phyloP scores from a whole-genome alignment of 2,888 invertebrate species.

The Tridacna crocea region DNA sequence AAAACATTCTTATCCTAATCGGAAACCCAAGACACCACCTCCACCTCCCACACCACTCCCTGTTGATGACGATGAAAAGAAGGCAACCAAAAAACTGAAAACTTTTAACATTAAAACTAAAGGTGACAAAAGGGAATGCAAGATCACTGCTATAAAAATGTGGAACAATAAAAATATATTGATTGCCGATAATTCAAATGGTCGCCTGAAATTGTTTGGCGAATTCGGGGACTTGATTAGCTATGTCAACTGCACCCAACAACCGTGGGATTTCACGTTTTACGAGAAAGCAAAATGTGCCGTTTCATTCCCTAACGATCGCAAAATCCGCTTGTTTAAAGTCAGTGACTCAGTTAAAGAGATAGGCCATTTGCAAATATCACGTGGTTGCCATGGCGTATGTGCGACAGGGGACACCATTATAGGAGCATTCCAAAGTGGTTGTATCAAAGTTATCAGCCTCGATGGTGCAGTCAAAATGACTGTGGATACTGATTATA shows the following conservation, averaged over 20 bases:
- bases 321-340: conserved; percentile 55
- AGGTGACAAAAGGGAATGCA: conserved; percentile 56
- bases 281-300: conserved; percentile 57
- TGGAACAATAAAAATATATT: conserved; percentile 58
- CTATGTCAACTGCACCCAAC: conserved; percentile 33
- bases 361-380: conserved; percentile 35
- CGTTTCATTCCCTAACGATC: conserved; percentile 58
- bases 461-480: conserved; percentile 57
- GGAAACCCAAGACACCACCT: conserved; percentile 47
- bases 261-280: conserved; percentile 61
- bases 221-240: conserved; percentile 53
- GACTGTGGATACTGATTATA: conserved; percentile 62
- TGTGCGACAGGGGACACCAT: conserved; percentile 49
- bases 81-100: conserved; percentile 55
- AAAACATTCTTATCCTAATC: conserved; percentile 57
- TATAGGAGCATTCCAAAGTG: conserved; percentile 51
- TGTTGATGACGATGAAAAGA: conserved; percentile 50
- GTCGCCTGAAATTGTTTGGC: conserved; percentile 54
- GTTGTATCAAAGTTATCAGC: conserved; percentile 56
- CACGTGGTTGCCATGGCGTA: conserved; percentile 55
- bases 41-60: conserved; percentile 52
- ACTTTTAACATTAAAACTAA: conserved; percentile 59
- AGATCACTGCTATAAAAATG: conserved; percentile 55
- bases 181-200: conserved; percentile 53
- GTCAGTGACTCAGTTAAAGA: conserved; percentile 50